Evolutionary conservation across 92 coral and sea anemone species (phyloP).

Genomic region (Porites lobata): DNA sequence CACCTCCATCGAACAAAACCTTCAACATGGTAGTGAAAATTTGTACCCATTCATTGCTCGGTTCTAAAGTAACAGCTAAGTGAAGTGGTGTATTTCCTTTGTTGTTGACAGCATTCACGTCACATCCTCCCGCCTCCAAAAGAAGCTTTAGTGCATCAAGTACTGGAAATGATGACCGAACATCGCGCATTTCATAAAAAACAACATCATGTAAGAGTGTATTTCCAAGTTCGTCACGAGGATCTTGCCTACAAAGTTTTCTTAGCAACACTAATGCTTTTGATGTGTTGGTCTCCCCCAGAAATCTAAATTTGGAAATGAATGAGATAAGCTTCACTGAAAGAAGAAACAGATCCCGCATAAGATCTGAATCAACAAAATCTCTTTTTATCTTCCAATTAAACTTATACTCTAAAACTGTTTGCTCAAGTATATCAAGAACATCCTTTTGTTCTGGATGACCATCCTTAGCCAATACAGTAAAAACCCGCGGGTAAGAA

Average conservation of each 20-base stretch:
- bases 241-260: conserved; percentile 61
- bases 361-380: not conserved
- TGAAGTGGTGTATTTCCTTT: not conserved
- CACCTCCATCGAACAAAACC: conserved; percentile 55
- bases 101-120: not conserved
- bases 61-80: not conserved
- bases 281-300: conserved; percentile 40
- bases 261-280: conserved; percentile 29
- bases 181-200: not conserved
- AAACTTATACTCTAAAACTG: conserved; percentile 58
- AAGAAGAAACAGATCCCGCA: conserved; percentile 45
- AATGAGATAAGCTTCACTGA: conserved; percentile 58
- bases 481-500: too few relatives aligned
- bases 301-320: conserved; percentile 36
- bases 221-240: conserved; percentile 54
- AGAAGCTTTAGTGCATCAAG: conserved; percentile 62
- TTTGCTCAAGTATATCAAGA: conserved; percentile 52
- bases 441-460: conserved; percentile 55
- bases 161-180: not conserved
- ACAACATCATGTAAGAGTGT: conserved; percentile 67
- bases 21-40: conserved; percentile 46
- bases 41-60: not conserved
- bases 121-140: not conserved
- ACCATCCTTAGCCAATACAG: not conserved
- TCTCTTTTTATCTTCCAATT: conserved; percentile 12